Evolutionary conservation across 1,140 invertebrate genomes (phyloP).

Genomic region (Alviniconcha marisindica): DNA sequence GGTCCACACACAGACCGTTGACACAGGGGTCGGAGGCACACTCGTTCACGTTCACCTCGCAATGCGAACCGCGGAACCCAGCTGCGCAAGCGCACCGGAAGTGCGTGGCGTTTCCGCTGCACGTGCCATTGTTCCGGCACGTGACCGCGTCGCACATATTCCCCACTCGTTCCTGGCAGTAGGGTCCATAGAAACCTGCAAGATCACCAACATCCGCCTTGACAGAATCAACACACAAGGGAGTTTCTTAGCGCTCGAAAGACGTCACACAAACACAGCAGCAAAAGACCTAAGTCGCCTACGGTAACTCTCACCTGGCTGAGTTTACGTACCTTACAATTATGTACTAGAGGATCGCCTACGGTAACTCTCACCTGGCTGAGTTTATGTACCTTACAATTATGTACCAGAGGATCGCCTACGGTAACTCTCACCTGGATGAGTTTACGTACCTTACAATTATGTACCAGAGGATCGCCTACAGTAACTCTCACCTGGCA

Average conservation of each 20-base stretch:
- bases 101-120: slow-evolving; percentile 46
- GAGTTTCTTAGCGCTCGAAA: neutral
- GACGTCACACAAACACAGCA: neutral
- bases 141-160: slow-evolving; percentile 46
- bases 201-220: too few relatives aligned
- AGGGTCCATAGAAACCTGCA: slow-evolving; percentile 42
- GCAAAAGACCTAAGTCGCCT: too few relatives aligned
- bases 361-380: too few relatives aligned
- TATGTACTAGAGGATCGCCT: too few relatives aligned
- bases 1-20: slow-evolving; percentile 58
- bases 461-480: too few relatives aligned
- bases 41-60: slow-evolving; percentile 58
- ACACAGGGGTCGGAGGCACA: slow-evolving; percentile 52
- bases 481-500: too few relatives aligned
- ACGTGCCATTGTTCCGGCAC: slow-evolving; percentile 53
- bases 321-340: neutral
- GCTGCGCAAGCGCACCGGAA: slow-evolving; percentile 54
- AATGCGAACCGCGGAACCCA: slow-evolving; percentile 60
- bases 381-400: too few relatives aligned
- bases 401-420: too few relatives aligned
- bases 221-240: neutral
- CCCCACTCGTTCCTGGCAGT: slow-evolving; percentile 42
- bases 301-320: too few relatives aligned
- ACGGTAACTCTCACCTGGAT: too few relatives aligned
- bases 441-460: too few relatives aligned